Evolutionary conservation across 2,888 invertebrate species (phyloP).

Genomic region (Periphyllus acericola): DNA sequence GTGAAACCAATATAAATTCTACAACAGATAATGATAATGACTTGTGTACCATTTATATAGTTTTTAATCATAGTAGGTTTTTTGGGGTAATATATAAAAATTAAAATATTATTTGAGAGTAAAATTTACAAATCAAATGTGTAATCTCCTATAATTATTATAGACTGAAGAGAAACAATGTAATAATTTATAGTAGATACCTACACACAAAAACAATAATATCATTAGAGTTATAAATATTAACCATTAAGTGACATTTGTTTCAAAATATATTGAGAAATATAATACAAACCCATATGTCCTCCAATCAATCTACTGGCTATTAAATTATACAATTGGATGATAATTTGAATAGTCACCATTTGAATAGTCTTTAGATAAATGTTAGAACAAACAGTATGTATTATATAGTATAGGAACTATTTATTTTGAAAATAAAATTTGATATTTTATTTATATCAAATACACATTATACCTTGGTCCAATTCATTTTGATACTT

Average conservation of each 20-base stretch:
- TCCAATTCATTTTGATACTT: background rate
- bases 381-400: background rate
- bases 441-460: background rate
- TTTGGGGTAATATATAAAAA: no score
- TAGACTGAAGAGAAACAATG: background rate
- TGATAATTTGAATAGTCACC: no score
- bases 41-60: no score
- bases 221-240: background rate
- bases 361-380: background rate
- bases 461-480: background rate
- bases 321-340: background rate
- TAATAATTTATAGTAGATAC: background rate
- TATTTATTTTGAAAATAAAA: background rate
- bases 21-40: no score
- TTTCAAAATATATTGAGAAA: background rate
- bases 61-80: no score
- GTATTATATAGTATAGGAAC: background rate
- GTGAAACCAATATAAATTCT: no score
- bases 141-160: background rate
- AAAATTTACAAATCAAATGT: no score
- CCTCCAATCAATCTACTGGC: background rate
- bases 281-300: background rate
- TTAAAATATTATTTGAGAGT: no score
- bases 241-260: background rate
- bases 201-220: background rate